Evolutionary conservation across 2,888 invertebrate species (phyloP), one percentile per base, ranked within the genome.

Genomic region (Parnassius orleans): DNA sequence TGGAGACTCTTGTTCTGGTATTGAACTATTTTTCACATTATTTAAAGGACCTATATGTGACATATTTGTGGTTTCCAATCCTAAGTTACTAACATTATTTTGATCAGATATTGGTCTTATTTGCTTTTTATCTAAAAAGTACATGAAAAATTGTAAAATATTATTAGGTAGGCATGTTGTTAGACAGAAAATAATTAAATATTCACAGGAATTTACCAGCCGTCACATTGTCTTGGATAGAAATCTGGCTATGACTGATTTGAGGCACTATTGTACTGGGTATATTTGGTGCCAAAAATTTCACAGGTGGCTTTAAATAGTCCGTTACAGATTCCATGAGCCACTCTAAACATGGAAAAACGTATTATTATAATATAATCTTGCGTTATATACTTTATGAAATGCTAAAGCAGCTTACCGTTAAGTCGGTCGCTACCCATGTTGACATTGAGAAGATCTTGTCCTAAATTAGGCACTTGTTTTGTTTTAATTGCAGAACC

Each of bases 391-490:
- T 9, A 48, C n/a, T 50, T 3, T 9, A 50, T 10, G n/a, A 50
- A 51, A 44, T 2, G 12, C 11, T 10, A 12, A 19, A 24, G n/a
- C 11, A 41, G 14, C 10, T 33, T 50, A 57, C 63, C 57, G 15
- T 66, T 54, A 2, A 57, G 12, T 19, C 60, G 57, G n/a, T 64
- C 60, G 48, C 60, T 60, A 24, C 57, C 56, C 12, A 57, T 50
- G 24, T 48, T 57, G 33, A 55, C 46, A 52, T 52, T 44, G 19
- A 44, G 42, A 14, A 44, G 10, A 19, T 68, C 71, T 44, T 67
- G 72, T 14, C 65, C 65, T n/a, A 60, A 61, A 51, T n/a, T 47
- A 14, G 64, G 56, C 10, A 55, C 47, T 57, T 48, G 7, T 48
- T 69, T 9, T 15, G 53, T 24, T 61, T 42, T 53, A 9, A 41